Base-by-base conservation (phyloP, 2,888 invertebrate genomes). In the Serrognathus titanus region DNA sequence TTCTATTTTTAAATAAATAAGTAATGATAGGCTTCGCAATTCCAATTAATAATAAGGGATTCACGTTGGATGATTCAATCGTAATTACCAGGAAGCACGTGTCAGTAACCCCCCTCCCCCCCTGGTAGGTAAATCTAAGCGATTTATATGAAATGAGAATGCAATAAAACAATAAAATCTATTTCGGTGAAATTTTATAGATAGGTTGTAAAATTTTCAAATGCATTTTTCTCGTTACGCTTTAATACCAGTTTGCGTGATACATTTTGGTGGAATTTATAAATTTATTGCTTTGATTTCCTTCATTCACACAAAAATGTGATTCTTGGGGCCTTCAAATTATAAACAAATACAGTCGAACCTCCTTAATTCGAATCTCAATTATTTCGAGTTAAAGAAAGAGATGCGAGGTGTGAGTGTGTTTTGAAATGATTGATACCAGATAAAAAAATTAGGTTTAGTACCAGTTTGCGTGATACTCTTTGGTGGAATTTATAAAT, bases 161-260 rank as follows among this genome's bases (percentile, higher is more conserved):
- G 20, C 40, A 48, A 39, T 31, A 31, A 31, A 31, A 31, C 20
- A 39, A 51, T 39, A 48, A 40, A 13, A 48, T 47, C 53, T 53
- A 53, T 53, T 53, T 53, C 40, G 48, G 48, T 48, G 47, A 47
- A 53, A 48, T 53, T 39, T 48, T 39, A 47, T 48, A 48, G 48
- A 48, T 36, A 53, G 48, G 41, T 31, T 39, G 48, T 53, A 53
- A 53, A 48, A 53, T 48, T 35, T 48, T 43, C 35, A 47, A 39
- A 35, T 41, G 41, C 40, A 53, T 12, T 37, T 40, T 40, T 41
- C 53, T 31, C 12, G 11, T 48, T 48, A 35, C 6, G 31, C 41
- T 53, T 53, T 53, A 48, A 46, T 35, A 41, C 48, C 12, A 35
- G 40, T 36, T 53, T 31, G 53, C 53, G 48, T 53, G 53, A 35